Evolutionary conservation across 2,113 vertebrate genomes (phyloP).

Genomic region (Oostethus manadensis): DNA sequence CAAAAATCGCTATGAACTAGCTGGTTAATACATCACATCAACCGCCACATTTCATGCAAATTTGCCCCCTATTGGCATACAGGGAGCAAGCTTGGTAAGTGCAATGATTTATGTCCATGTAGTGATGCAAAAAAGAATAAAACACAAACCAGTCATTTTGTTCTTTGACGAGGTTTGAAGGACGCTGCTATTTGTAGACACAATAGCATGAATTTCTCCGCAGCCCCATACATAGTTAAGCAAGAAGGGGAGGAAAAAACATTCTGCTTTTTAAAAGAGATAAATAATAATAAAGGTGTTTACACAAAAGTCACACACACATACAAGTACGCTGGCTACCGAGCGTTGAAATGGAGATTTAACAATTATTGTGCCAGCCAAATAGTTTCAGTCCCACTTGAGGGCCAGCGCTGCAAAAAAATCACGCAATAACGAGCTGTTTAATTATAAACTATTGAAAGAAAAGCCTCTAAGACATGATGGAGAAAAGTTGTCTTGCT

Average conservation of each 20-base stretch:
- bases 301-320: background rate
- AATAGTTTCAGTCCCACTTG: background rate
- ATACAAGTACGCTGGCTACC: too few species aligned
- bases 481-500: background rate
- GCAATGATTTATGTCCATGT: too few species aligned
- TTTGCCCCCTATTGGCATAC: too few species aligned
- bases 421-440: background rate
- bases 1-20: too few species aligned
- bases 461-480: background rate
- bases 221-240: background rate
- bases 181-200: too few species aligned
- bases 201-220: too few species aligned
- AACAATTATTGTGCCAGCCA: conserved; percentile 3
- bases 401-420: background rate
- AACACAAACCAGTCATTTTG: too few species aligned
- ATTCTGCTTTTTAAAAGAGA: background rate
- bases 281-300: background rate
- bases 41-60: too few species aligned
- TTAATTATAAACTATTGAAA: conserved; percentile 5
- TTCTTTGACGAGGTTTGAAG: too few species aligned
- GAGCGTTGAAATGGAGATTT: conserved; percentile 4
- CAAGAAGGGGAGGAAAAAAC: background rate
- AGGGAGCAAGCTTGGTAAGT: too few species aligned
- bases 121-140: too few species aligned
- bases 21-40: too few species aligned